Evolutionary conservation across 2,888 invertebrate species (phyloP).

Genomic region (Achlya flavicornis): DNA sequence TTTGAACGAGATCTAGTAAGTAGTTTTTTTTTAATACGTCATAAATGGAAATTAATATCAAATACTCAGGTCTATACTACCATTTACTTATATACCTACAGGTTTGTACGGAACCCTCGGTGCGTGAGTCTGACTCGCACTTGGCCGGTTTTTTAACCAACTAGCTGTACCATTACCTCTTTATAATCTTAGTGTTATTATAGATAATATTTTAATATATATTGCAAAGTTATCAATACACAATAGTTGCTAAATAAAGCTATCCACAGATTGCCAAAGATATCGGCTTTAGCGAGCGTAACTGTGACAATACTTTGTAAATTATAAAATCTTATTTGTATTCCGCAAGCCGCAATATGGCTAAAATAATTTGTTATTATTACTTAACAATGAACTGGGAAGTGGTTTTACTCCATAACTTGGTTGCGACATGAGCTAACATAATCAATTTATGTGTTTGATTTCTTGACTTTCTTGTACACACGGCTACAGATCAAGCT

Average conservation of each 20-base stretch:
- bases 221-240: background rate
- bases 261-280: background rate
- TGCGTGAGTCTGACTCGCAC: no score
- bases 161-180: no score
- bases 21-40: no score
- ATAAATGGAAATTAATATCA: no score
- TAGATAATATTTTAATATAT: background rate
- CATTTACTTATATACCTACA: no score
- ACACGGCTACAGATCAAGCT: no score
- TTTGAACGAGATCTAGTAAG: no score
- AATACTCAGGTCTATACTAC: no score
- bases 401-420: constrained; percentile 6
- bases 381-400: constrained; percentile 6
- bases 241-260: background rate
- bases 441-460: background rate
- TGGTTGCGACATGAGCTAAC: constrained; percentile 4
- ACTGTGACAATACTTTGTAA: constrained; percentile 11
- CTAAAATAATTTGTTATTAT: constrained; percentile 11
- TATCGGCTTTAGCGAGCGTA: constrained; percentile 3
- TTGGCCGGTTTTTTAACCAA: no score
- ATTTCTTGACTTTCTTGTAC: no score
- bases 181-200: no score
- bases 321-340: constrained; percentile 8
- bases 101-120: no score
- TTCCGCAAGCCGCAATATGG: constrained; percentile 1